Evolutionary conservation across 2,797 vertebrate species (phyloP), one percentile per base, ranked within the genome.

Genomic region (Parambassis ranga): DNA sequence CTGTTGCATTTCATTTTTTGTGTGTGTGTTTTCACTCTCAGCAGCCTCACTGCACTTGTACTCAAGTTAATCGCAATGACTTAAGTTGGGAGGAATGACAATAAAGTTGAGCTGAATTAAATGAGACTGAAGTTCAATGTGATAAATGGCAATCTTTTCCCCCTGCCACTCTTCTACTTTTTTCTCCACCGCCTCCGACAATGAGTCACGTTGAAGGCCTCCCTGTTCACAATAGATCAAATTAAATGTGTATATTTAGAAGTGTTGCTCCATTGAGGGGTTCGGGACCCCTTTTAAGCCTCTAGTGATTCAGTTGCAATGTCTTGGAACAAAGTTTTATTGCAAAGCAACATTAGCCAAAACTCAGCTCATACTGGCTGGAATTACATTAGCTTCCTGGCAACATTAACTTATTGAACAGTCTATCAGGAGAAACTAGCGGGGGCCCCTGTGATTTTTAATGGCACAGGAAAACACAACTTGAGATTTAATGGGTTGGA

Each of bases 401-500:
- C 75, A 85, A 71, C 70, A 75, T 77, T 71, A 52, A 78, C 68
- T 70, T 79, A 84, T 80, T 82, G 82, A 85, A 77, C 71, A 80
- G 82, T 80, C 67, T 79, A 80, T 85, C 71, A 85, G 71, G 68
- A 49, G 27, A 37, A 75, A 71, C 78, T 46, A 65, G 58, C 35
- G 52, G 63, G 72, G 65, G 55, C 67, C 69, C n/a, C 74, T 39
- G 73, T 73, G 70, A 71, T 73, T 84, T n/a, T 77, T 77, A 81
- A 79, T 55, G 60, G 69, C 42, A 77, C 20, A 5, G 27, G 63
- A 59, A 78, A 81, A 82, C 61, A 77, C 73, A 77, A 79, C 58
- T 73, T 64, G 74, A 79, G 84, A 87, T 87, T 86, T 87, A 88
- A 87, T 82, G 59, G 82, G 49, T 68, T 71, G 37, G 74, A 81